Conservation (phyloP, 2,797 vertebrate species). For the Octomys mimax region DNA sequence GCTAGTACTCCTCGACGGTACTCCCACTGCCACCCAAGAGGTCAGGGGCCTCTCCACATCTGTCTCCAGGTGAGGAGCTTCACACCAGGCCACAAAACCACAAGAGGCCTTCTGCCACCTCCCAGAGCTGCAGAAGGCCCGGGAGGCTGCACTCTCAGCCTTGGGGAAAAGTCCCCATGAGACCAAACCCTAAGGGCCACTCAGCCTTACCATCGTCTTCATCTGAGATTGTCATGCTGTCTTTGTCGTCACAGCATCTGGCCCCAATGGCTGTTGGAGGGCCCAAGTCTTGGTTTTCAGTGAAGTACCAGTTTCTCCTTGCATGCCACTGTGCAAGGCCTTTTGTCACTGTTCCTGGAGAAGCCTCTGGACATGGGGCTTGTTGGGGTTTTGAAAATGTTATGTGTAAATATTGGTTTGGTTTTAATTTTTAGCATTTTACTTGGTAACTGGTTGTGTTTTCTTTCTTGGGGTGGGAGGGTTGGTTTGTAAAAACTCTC, state of each 20-base stretch:
- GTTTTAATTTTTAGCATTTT: slow-evolving; percentile 88
- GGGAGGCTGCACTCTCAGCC: slow-evolving; percentile 27
- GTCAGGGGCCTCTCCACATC: slow-evolving; percentile 5
- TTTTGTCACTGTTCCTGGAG: slow-evolving; percentile 58
- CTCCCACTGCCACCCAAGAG: slow-evolving; percentile 18
- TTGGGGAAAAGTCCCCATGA: slow-evolving; percentile 44
- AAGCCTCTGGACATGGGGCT: slow-evolving; percentile 67
- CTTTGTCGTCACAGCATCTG: slow-evolving; percentile 42
- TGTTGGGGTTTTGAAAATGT: slow-evolving; percentile 72
- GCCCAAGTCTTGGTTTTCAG: slow-evolving; percentile 63
- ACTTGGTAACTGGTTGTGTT: slow-evolving; percentile 82
- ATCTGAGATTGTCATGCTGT: slow-evolving; percentile 52
- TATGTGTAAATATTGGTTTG: slow-evolving; percentile 87
- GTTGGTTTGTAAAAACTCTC: slow-evolving; percentile 84
- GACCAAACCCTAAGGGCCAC: slow-evolving; percentile 50
- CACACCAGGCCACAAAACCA: slow-evolving; percentile 68
- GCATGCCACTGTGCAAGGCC: slow-evolving; percentile 70
- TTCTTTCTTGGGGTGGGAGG: slow-evolving; percentile 73
- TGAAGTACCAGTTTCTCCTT: slow-evolving; percentile 70
- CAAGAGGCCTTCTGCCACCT: slow-evolving; percentile 80
- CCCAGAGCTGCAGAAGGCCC: slow-evolving; percentile 40
- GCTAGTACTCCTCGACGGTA: neutral
- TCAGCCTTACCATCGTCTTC: slow-evolving; percentile 84
- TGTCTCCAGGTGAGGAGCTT: slow-evolving; percentile 56
- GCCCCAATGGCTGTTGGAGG: neutral